A percentile compares a stretch with the other conserved stretches of the same genome.
Evolutionary conservation across 2,888 invertebrate genomes (phyloP).

Genomic region (Megalurothrips usitatus): DNA sequence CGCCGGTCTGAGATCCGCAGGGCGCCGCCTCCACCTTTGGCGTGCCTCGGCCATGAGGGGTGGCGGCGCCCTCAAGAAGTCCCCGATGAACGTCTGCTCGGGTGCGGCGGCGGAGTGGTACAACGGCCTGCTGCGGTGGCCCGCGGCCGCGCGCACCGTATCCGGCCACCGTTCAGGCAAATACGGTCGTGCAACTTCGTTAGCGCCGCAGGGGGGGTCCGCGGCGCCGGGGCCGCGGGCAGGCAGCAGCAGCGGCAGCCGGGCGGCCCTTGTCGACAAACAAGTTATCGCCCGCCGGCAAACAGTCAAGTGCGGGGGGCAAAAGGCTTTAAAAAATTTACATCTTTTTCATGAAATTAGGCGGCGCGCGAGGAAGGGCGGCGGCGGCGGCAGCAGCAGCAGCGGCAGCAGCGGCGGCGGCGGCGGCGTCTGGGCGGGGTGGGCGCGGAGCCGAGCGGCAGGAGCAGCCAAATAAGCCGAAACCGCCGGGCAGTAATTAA

Average conservation of each 20-base stretch:
- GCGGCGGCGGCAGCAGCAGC: neutral
- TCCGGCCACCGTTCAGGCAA: neutral
- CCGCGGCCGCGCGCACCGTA: no score
- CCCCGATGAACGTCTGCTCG: neutral
- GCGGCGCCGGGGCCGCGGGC: no score
- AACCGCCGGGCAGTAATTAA: neutral
- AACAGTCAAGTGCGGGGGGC: neutral
- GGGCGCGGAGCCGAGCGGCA: neutral
- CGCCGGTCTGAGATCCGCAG: no score
- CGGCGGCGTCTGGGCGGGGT: no score
- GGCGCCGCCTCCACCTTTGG: neutral
- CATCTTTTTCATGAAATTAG: conserved; percentile 23
- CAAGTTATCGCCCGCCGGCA: neutral
- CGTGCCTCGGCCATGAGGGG: neutral
- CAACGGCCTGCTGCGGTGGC: no score
- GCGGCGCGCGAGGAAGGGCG: neutral
- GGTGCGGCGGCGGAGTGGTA: no score
- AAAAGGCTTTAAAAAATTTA: neutral
- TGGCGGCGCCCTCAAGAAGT: neutral
- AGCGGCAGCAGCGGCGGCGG: no score
- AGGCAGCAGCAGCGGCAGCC: no score
- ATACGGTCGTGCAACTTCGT: conserved; percentile 3
- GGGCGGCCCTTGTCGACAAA: neutral
- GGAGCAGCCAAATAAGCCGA: neutral
- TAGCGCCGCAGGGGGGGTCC: conserved; percentile 10